Evolutionary conservation across 1,140 invertebrate species (phyloP).

Genomic region (Rhysida immarginata): DNA sequence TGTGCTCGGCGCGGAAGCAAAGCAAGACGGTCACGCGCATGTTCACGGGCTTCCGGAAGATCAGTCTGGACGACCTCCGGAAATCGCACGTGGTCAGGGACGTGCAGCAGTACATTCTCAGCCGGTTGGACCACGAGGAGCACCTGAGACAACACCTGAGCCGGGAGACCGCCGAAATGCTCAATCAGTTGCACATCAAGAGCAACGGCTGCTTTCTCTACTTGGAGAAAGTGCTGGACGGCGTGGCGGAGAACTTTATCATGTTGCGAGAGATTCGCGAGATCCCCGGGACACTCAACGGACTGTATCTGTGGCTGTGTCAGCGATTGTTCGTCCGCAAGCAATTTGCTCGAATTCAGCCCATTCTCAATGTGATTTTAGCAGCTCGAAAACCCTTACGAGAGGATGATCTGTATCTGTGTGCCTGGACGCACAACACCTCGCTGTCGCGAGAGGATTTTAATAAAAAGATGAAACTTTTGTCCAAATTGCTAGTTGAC

Average conservation of each 20-base stretch:
- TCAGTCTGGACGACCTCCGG: slow-evolving; percentile 72
- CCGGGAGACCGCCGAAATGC: slow-evolving; percentile 75
- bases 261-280: slow-evolving; percentile 66
- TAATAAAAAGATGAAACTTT: slow-evolving; percentile 56
- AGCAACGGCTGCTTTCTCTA: slow-evolving; percentile 92
- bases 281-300: slow-evolving; percentile 88
- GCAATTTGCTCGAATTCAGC: slow-evolving; percentile 66
- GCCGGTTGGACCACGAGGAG: slow-evolving; percentile 68
- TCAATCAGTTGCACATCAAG: slow-evolving; percentile 91
- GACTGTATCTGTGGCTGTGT: slow-evolving; percentile 85
- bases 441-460: slow-evolving; percentile 70
- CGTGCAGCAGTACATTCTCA: slow-evolving; percentile 87
- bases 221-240: slow-evolving; percentile 79
- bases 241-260: slow-evolving; percentile 82
- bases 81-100: slow-evolving; percentile 69
- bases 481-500: slow-evolving; percentile 51
- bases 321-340: slow-evolving; percentile 78
- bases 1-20: slow-evolving; percentile 69
- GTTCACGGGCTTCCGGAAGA: slow-evolving; percentile 89
- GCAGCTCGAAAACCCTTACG: slow-evolving; percentile 70
- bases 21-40: slow-evolving; percentile 69
- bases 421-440: slow-evolving; percentile 62
- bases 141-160: slow-evolving; percentile 60
- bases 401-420: slow-evolving; percentile 59
- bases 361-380: slow-evolving; percentile 70